Evolutionary conservation across 2,888 invertebrate species (phyloP), one percentile per base, ranked within the genome.

Genomic region (Petrolisthes manimaculis): DNA sequence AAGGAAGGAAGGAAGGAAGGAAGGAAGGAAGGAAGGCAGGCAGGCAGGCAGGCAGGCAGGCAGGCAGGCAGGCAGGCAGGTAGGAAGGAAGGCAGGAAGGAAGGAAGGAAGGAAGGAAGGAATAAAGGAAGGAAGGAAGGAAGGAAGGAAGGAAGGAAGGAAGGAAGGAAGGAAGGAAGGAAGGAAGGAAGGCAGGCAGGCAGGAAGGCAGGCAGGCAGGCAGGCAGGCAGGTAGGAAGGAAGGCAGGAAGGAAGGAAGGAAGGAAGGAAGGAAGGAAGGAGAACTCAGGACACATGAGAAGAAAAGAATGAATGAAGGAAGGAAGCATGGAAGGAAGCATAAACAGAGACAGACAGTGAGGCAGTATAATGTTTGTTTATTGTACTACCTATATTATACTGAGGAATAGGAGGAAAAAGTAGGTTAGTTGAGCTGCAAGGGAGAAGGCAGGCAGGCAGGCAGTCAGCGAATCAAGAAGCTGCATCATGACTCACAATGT

Each of bases 321-420:
- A 51, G 24, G 14, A 18, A 12, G 51, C 55, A 55, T 5, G 14
- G 37, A 74, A 71, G 53, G 24, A 53, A 5, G n/a, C 4, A 55
- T 51, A 71, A 54, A 71, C 53, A 83, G 83, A 74, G 71, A 71
- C 54, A 74, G 37, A 81, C 56, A 56, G 61, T 56, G 80, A 56
- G 61, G 56, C 56, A 56, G 51, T 8, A 51, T 37, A 2, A 37
- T 37, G 37, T 37, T 37, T 37, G 37, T 2, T 37, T 37, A 37
- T 37, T 37, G 37, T 37, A 37, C 37, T 37, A 37, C 37, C 37
- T 37, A 37, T 37, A 37, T 2, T 37, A 37, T 37, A 37, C 37
- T 37, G 37, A 1, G 37, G 37, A 37, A 37, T 37, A 37, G 37
- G 0, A 37, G 37, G 37, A 37, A 37, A 2, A 37, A 1, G 37